Percentiles rank a stretch among this genome's conserved stretches.
phyloP scores from a whole-genome alignment of 2,113 vertebrate genomes.

The Grammomys dolichurus region DNA sequence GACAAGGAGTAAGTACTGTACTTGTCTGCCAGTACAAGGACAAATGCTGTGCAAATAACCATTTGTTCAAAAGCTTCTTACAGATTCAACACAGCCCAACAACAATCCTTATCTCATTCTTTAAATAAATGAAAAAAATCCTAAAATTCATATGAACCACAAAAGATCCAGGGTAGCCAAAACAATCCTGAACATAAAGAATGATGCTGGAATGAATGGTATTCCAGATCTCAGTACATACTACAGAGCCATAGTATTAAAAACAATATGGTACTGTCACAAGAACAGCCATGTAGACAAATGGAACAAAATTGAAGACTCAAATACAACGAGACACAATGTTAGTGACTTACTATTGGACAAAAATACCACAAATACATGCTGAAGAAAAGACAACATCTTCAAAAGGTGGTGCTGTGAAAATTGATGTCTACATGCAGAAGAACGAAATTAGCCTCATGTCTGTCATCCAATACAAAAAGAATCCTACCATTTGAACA shows the following conservation, averaged over 20 bases:
- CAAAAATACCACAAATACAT: background rate
- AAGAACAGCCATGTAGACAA: background rate
- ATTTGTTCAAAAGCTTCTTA: background rate
- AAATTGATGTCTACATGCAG: background rate
- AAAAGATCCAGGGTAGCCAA: background rate
- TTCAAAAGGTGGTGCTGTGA: background rate
- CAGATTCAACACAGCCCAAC: background rate
- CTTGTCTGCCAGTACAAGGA: background rate
- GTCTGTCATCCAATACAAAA: background rate
- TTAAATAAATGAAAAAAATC: background rate
- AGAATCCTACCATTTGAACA: background rate
- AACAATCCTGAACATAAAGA: background rate
- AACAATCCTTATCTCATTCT: background rate
- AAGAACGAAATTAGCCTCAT: background rate
- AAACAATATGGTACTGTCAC: background rate
- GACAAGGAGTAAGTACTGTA: too few species aligned
- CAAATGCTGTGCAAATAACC: background rate
- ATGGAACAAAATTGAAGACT: background rate
- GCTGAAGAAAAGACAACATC: background rate
- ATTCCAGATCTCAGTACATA: background rate
- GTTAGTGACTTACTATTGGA: background rate
- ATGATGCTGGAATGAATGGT: background rate
- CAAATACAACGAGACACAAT: background rate
- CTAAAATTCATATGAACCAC: background rate
- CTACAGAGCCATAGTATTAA: background rate